A percentile compares a stretch with the other conserved stretches of the same genome.
Evolutionary conservation across 2,888 invertebrate genomes (phyloP).

Genomic region (Harpagoxenus sublaevis): DNA sequence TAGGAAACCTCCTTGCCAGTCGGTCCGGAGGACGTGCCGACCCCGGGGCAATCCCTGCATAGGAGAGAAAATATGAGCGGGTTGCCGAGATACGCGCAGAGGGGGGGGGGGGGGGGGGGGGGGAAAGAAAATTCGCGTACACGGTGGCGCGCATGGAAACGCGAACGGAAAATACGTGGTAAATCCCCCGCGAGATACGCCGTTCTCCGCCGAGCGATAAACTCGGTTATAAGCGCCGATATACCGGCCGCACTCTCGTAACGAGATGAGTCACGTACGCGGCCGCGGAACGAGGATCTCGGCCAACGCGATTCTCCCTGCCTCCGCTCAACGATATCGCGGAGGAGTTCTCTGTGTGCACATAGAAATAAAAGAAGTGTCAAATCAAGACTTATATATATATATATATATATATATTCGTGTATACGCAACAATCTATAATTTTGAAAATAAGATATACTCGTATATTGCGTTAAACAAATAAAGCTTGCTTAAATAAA

Average conservation of each 20-base stretch:
- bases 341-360: neutral
- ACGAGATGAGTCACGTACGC: slow-evolving; percentile 42
- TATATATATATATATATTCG: too few species aligned
- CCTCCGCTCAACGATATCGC: neutral
- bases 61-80: slow-evolving; percentile 12
- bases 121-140: neutral
- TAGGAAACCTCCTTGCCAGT: slow-evolving; percentile 83
- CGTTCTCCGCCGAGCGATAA: slow-evolving; percentile 21
- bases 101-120: neutral
- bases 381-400: too few species aligned
- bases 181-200: slow-evolving; percentile 35
- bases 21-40: slow-evolving; percentile 83
- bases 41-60: slow-evolving; percentile 82
- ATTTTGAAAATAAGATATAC: too few species aligned
- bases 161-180: slow-evolving; percentile 34
- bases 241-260: slow-evolving; percentile 23
- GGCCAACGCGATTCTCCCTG: neutral
- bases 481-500: too few species aligned
- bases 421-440: too few species aligned
- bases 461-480: too few species aligned
- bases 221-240: slow-evolving; percentile 43
- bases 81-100: neutral
- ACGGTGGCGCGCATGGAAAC: neutral
- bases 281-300: neutral
- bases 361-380: neutral